Evolutionary conservation across 2,113 vertebrate genomes (phyloP), one percentile per base, ranked within the genome.

Genomic region (Acanthisitta chloris): DNA sequence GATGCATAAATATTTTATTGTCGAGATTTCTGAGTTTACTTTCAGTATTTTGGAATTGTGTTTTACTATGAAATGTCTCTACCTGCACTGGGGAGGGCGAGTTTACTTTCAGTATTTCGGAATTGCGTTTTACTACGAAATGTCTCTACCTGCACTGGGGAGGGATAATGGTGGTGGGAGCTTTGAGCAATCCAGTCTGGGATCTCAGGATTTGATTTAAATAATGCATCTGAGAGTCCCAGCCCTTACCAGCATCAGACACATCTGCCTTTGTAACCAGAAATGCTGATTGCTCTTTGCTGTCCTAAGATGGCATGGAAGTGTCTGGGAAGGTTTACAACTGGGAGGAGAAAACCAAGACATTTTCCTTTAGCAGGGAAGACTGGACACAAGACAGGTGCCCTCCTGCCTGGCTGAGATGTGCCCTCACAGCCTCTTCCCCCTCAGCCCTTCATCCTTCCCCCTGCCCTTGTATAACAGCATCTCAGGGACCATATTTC

Each of bases 401-500:
- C 6, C 18, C 17, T 8, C 0, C 0, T 12, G 38, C 33, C 23
- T 0, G 1, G 21, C 49, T 26, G 24, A 0, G 0, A 19, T 2
- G 31, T 33, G 10, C 83, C 58, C 29, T 64, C 77, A 15, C 38
- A 82, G 33, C 54, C 48, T 29, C 29, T 43, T 48, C 36, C 23
- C 57, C 29, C 2, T 21, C 66, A 62, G 64, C 29, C 64, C 51
- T 66, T 42, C 31, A 4, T 12, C 43, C 8, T n/a, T 38, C 48
- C 25, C 86, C 19, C 59, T 43, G 61, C 34, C 81, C 54, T 70
- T 49, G 45, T 10, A 3, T 1, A 58, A 70, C 49, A 61, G 19
- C 77, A n/a, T 19, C 92, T 10, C 6, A 1, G 69, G 77, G 42
- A 62, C 38, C 10, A 1, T 26, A 62, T 51, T 48, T 76, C 45